These are phyloP conservation scores for Hyppa rectilinea DNA, from an alignment of 2,888 invertebrate genomes.

Conservation along the genomic window DNA sequence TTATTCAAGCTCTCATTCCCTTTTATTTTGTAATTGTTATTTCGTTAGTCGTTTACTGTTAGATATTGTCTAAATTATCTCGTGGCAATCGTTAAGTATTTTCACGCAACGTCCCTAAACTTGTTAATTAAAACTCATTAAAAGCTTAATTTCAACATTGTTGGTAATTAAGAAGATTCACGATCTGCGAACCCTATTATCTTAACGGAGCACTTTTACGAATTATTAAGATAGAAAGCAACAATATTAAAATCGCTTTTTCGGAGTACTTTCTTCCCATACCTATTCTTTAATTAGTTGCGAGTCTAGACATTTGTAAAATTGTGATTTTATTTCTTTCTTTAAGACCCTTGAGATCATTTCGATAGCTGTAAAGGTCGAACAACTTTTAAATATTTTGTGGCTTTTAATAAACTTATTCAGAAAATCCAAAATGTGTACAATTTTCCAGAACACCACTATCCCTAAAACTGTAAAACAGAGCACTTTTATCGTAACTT, in stretches of 20 bases:
- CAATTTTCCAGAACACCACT: conserved; percentile 28
- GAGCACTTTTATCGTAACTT: conserved; percentile 9
- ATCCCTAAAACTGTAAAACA: conserved; percentile 19
- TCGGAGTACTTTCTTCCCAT: conserved; percentile 46
- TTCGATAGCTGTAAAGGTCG: not conserved
- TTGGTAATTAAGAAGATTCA: conserved; percentile 89
- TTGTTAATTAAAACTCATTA: conserved; percentile 90
- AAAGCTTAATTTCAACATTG: conserved; percentile 88
- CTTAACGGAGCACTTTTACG: conserved; percentile 81
- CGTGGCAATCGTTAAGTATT: conserved; percentile 78
- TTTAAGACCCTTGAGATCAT: not conserved
- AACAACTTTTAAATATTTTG: conserved; percentile 23
- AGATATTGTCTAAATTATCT: conserved; percentile 72
- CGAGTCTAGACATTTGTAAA: conserved; percentile 43
- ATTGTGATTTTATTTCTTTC: not conserved
- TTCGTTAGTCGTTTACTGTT: conserved; percentile 52
- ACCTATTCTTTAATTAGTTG: conserved; percentile 37
- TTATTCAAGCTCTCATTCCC: conserved; percentile 8
- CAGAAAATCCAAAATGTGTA: conserved; percentile 7
- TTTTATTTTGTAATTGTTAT: conserved; percentile 44
- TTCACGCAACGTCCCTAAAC: conserved; percentile 83
- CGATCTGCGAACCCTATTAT: conserved; percentile 87
- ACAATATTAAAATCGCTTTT: conserved; percentile 78
- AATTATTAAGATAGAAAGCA: conserved; percentile 83
- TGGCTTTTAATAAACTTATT: conserved; percentile 1